Conservation (phyloP, 2,113 vertebrate species). For the Cyanoderma ruficeps region DNA sequence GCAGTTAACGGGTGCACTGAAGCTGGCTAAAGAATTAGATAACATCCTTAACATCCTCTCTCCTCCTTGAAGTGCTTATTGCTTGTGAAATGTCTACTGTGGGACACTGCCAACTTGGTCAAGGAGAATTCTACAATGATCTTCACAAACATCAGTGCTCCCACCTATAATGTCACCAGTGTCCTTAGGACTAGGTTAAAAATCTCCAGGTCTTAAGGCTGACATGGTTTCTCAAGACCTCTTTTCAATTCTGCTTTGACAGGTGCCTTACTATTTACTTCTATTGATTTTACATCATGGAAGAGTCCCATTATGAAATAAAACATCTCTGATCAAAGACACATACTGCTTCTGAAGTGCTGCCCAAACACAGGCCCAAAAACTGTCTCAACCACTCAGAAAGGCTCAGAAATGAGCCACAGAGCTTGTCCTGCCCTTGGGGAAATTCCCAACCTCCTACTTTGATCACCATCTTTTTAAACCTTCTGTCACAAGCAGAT, state of each 20-base stretch:
- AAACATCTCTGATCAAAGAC: neutral
- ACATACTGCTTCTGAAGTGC: neutral
- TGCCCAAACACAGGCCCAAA: neutral
- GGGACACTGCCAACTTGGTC: neutral
- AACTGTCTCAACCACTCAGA: neutral
- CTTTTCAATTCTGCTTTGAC: neutral
- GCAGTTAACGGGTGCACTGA: neutral
- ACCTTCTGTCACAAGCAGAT: neutral
- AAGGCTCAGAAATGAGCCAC: neutral
- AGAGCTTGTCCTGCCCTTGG: neutral
- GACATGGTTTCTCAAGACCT: neutral
- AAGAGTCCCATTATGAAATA: neutral
- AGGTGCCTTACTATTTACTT: neutral
- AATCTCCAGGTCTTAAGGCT: neutral
- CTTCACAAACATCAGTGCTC: neutral
- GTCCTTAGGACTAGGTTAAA: neutral
- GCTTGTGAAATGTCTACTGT: neutral
- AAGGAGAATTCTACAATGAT: neutral
- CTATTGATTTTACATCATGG: neutral
- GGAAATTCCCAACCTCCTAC: neutral
- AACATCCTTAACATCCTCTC: neutral
- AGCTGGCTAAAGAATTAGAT: neutral
- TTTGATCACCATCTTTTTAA: neutral
- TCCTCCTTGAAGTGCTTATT: neutral
- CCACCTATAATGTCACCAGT: neutral